These are phyloP conservation scores for Plotosus lineatus DNA, from an alignment of 2,113 vertebrate genomes.

Conservation along the genomic window DNA sequence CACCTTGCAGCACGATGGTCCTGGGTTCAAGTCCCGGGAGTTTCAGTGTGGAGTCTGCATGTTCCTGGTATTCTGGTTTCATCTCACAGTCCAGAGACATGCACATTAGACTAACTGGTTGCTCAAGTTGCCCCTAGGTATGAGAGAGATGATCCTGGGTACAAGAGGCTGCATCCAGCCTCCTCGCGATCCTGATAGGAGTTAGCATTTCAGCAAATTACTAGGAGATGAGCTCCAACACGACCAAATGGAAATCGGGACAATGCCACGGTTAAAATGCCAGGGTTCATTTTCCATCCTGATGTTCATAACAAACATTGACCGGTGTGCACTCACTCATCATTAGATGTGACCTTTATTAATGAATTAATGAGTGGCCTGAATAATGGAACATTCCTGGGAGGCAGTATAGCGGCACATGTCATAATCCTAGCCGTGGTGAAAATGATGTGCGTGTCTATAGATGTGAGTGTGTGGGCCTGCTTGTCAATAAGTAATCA, in stretches of 20 bases:
- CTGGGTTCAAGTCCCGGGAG: too few relatives aligned
- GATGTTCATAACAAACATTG: conserved; percentile 78
- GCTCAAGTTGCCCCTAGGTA: too few relatives aligned
- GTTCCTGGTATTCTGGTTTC: too few relatives aligned
- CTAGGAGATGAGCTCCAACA: too few relatives aligned
- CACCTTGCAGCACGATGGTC: too few relatives aligned
- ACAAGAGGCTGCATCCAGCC: too few relatives aligned
- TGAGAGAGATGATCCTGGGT: too few relatives aligned
- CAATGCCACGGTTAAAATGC: conserved; percentile 31
- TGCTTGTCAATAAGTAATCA: conserved; percentile 83
- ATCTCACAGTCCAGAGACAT: too few relatives aligned
- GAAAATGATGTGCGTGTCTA: conserved; percentile 59
- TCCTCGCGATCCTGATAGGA: too few relatives aligned
- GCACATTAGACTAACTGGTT: too few relatives aligned
- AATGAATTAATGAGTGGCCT: conserved; percentile 76
- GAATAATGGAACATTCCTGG: conserved; percentile 65
- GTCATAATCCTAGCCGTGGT: conserved; percentile 72
- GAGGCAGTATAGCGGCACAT: conserved; percentile 54
- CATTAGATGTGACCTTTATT: conserved; percentile 60
- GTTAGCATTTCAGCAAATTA: too few relatives aligned
- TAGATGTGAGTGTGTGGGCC: conserved; percentile 44
- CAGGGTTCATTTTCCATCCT: conserved; percentile 64
- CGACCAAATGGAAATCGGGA: not conserved
- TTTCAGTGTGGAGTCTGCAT: too few relatives aligned
- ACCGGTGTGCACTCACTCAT: conserved; percentile 82